Evolutionary conservation across 2,888 invertebrate genomes (phyloP).

Genomic region (Acrobeloides nanus): DNA sequence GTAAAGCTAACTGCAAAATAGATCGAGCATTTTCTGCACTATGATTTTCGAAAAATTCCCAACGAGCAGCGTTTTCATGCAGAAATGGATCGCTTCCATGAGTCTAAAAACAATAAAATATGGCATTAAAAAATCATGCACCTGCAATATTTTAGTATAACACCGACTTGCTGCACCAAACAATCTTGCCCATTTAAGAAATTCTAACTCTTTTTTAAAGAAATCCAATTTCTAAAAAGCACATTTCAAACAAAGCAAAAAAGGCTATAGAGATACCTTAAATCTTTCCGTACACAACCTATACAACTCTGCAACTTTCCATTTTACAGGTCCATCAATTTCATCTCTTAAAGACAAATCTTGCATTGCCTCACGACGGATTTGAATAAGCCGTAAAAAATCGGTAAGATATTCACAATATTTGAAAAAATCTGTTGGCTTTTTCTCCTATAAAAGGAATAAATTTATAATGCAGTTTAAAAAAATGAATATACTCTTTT

Average conservation of each 20-base stretch:
- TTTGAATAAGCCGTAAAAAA: constrained; percentile 64
- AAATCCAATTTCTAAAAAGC: constrained; percentile 14
- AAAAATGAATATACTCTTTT: constrained; percentile 25
- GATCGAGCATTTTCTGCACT: constrained; percentile 67
- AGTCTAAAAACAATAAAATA: constrained; percentile 54
- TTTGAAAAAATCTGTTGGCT: constrained; percentile 59
- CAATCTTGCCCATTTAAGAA: constrained; percentile 59
- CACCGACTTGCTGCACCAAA: constrained; percentile 17
- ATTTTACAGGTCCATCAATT: constrained; percentile 64
- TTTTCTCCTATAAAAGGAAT: constrained; percentile 47
- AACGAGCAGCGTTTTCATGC: constrained; percentile 74
- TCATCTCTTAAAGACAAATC: constrained; percentile 64
- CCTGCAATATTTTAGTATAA: constrained; percentile 11
- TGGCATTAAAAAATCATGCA: neutral
- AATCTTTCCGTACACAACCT: no score
- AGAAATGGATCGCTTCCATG: constrained; percentile 67
- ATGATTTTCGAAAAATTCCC: constrained; percentile 67
- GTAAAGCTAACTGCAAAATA: constrained; percentile 69
- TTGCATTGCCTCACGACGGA: constrained; percentile 61
- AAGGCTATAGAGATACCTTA: no score
- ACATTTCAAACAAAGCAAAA: no score
- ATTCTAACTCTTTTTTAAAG: constrained; percentile 54
- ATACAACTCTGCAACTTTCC: no score
- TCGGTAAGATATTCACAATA: constrained; percentile 67
- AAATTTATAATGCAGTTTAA: no score